Conservation (phyloP, 2,888 invertebrate species). For the Anticlea derivata region DNA sequence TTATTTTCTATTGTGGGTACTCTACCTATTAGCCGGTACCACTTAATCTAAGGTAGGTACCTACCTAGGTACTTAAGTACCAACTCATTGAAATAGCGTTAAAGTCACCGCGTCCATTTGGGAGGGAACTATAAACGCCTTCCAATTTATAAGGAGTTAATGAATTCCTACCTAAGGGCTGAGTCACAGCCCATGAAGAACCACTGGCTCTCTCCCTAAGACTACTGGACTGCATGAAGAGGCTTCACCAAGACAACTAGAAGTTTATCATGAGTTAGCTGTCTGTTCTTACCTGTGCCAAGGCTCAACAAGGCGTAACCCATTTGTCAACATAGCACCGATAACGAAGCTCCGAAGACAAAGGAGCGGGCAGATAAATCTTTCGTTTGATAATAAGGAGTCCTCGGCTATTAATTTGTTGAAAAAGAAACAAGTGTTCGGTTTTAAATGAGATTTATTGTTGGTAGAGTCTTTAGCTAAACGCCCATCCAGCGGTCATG, state of each 20-base stretch:
- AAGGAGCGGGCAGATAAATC: constrained; percentile 29
- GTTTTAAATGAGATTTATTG: constrained; percentile 13
- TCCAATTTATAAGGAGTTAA: constrained; percentile 72
- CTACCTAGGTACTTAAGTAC: no score
- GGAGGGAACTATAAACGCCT: constrained; percentile 55
- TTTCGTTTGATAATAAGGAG: constrained; percentile 23
- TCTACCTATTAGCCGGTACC: no score
- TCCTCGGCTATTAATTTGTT: constrained; percentile 22
- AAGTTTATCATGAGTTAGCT: constrained; percentile 2
- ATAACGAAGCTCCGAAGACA: constrained; percentile 55
- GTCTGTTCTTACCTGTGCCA: neutral
- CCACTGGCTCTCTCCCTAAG: neutral
- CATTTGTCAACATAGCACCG: constrained; percentile 72
- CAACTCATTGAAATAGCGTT: no score
- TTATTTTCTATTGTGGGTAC: no score
- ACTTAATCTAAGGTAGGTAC: no score
- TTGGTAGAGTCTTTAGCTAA: neutral
- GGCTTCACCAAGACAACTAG: no score
- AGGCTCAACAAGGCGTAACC: constrained; percentile 55
- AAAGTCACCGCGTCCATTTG: constrained; percentile 32
- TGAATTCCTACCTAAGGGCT: constrained; percentile 61
- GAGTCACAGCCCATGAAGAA: neutral
- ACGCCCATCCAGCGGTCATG: neutral
- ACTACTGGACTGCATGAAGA: no score
- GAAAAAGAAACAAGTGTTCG: constrained; percentile 14